A percentile compares a stretch with the other conserved stretches of the same genome.
These are phyloP conservation scores for Drosophila prolongata DNA, from an alignment of 2,888 invertebrate species.

Conservation along the genomic window DNA sequence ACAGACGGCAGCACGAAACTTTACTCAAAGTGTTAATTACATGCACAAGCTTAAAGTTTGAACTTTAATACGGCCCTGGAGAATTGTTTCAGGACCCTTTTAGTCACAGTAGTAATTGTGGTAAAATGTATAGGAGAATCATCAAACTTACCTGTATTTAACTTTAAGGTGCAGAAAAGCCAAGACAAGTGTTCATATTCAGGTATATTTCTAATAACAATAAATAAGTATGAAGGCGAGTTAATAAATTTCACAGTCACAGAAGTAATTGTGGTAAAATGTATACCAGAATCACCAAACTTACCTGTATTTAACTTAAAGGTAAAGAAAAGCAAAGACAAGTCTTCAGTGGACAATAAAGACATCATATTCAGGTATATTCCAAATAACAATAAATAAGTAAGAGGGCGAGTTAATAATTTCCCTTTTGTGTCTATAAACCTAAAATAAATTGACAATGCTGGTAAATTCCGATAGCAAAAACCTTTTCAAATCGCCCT, in stretches of 20 bases:
- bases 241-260: neutral
- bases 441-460: too few species aligned
- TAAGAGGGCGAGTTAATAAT: neutral
- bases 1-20: slow-evolving; percentile 50
- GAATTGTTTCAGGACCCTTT: slow-evolving; percentile 1
- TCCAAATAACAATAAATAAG: slow-evolving; percentile 2
- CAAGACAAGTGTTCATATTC: neutral
- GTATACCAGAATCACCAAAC: too few species aligned
- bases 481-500: too few species aligned
- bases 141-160: slow-evolving; percentile 8
- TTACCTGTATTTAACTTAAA: slow-evolving; percentile 14
- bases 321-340: neutral
- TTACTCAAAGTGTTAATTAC: slow-evolving; percentile 73
- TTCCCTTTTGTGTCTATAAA: too few species aligned
- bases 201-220: neutral
- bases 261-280: slow-evolving; percentile 1
- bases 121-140: neutral
- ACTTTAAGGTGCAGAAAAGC: neutral
- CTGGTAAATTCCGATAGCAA: too few species aligned
- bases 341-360: slow-evolving; percentile 4
- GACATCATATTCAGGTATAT: neutral
- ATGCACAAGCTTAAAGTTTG: slow-evolving; percentile 51
- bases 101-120: neutral
- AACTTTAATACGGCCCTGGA: slow-evolving; percentile 22
- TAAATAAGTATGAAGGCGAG: neutral